A percentile compares a stretch with the other conserved stretches of the same genome.
These are phyloP conservation scores for Polydesmus complanatus DNA, from an alignment of 2,888 invertebrate species.

Conservation along the genomic window DNA sequence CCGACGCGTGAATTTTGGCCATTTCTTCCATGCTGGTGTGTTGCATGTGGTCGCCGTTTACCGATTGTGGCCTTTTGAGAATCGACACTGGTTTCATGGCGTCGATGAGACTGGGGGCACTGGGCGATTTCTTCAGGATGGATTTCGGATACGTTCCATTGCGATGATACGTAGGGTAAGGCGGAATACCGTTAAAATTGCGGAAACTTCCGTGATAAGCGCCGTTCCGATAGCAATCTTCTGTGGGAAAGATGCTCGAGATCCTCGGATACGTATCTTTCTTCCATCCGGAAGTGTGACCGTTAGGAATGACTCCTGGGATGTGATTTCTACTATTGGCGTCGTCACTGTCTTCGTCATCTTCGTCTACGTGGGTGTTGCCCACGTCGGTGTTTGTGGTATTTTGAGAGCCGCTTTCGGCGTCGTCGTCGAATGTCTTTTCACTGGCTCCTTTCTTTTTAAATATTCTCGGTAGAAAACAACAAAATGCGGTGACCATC, in stretches of 20 bases:
- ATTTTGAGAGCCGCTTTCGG: constrained; percentile 10
- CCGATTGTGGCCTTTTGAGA: constrained; percentile 7
- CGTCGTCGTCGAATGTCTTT: constrained; percentile 1
- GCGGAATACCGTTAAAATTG: constrained; percentile 10
- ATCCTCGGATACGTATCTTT: constrained; percentile 5
- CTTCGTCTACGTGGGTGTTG: neutral
- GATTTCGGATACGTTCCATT: constrained; percentile 16
- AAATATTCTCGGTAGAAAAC: constrained; percentile 5
- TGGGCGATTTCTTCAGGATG: constrained; percentile 16
- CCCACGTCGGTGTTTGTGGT: constrained; percentile 7
- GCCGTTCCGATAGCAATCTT: constrained; percentile 7
- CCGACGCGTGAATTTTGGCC: neutral
- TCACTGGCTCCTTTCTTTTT: neutral
- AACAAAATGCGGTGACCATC: neutral
- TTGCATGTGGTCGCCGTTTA: neutral
- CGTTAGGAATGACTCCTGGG: neutral
- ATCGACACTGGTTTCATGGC: constrained; percentile 9
- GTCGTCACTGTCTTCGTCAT: constrained; percentile 4
- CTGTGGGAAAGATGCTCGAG: constrained; percentile 8
- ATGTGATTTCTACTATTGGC: constrained; percentile 7
- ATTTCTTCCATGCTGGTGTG: neutral
- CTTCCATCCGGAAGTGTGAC: neutral
- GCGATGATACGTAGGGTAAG: constrained; percentile 2
- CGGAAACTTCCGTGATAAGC: constrained; percentile 9
- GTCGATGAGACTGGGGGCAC: constrained; percentile 13